These are phyloP conservation scores for Atopsyche davidsoni DNA, from an alignment of 1,140 invertebrate genomes.

Conservation along the genomic window DNA sequence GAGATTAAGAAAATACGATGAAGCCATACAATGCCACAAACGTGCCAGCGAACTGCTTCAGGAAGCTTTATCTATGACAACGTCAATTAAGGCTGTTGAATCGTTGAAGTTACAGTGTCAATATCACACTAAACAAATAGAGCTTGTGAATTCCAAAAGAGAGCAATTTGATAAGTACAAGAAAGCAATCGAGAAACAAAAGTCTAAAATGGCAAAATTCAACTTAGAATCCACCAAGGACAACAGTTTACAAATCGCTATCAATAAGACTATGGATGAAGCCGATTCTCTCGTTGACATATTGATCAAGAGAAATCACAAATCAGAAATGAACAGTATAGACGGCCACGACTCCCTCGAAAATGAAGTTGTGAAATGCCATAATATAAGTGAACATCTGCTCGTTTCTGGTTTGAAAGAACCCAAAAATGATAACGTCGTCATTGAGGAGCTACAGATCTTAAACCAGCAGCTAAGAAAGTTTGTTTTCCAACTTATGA, in stretches of 20 bases:
- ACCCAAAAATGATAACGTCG: slow-evolving; percentile 51
- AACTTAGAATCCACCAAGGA: slow-evolving; percentile 35
- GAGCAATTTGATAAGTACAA: slow-evolving; percentile 53
- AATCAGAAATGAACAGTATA: slow-evolving; percentile 29
- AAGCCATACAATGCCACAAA: slow-evolving; percentile 58
- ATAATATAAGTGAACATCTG: slow-evolving; percentile 33
- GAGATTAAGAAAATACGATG: slow-evolving; percentile 52
- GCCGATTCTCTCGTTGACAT: slow-evolving; percentile 53
- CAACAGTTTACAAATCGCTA: slow-evolving; percentile 46
- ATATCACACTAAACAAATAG: slow-evolving; percentile 56
- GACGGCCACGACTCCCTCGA: slow-evolving; percentile 30
- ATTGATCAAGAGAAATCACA: slow-evolving; percentile 35
- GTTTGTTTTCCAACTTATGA: slow-evolving; percentile 51
- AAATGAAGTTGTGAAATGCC: slow-evolving; percentile 28
- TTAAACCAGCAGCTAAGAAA: slow-evolving; percentile 52
- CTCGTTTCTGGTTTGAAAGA: slow-evolving; percentile 43
- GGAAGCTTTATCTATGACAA: slow-evolving; percentile 50
- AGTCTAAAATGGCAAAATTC: slow-evolving; percentile 37
- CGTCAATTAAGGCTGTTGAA: slow-evolving; percentile 48
- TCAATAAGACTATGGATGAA: slow-evolving; percentile 56
- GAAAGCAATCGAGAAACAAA: slow-evolving; percentile 49
- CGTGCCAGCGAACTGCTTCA: slow-evolving; percentile 51
- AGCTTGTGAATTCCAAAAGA: slow-evolving; percentile 49
- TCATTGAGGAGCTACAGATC: slow-evolving; percentile 57
- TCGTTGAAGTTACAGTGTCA: slow-evolving; percentile 56